phyloP scores from a whole-genome alignment of 2,797 vertebrate genomes.

The Acrocephalus scirpaceus region DNA sequence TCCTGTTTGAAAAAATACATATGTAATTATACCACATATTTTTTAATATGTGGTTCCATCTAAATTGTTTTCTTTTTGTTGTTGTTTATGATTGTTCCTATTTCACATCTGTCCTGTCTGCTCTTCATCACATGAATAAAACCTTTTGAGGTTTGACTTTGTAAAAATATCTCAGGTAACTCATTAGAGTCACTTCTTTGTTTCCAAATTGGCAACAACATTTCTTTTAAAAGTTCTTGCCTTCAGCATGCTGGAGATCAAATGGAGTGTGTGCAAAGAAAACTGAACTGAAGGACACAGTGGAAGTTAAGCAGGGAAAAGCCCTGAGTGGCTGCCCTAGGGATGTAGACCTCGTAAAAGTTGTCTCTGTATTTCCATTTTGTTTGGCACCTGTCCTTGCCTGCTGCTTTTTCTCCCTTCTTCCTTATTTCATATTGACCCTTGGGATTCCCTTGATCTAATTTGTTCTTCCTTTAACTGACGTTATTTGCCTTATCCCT shows the following conservation, averaged over 20 bases:
- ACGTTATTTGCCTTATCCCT: background rate
- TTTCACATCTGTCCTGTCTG: constrained; percentile 15
- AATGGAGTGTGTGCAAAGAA: background rate
- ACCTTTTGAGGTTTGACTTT: constrained; percentile 62
- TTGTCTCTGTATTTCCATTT: background rate
- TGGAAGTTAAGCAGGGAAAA: background rate
- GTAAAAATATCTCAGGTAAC: constrained; percentile 32
- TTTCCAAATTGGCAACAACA: constrained; percentile 1
- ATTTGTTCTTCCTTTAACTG: background rate
- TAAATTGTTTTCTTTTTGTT: background rate
- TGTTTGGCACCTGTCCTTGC: background rate
- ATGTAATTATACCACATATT: constrained; percentile 32
- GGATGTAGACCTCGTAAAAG: background rate
- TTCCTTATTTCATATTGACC: background rate
- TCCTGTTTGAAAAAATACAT: background rate
- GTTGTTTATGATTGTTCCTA: background rate
- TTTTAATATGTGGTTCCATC: background rate
- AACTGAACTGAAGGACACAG: background rate
- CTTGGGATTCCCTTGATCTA: background rate
- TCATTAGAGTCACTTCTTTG: constrained; percentile 49
- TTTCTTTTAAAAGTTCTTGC: constrained; percentile 37
- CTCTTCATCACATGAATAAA: constrained; percentile 44
- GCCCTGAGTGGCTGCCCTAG: background rate
- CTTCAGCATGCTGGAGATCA: constrained; percentile 30
- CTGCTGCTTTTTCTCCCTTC: background rate